These are phyloP conservation scores for Psilopsiagon aurifrons DNA, from an alignment of 2,113 vertebrate species.

Conservation along the genomic window DNA sequence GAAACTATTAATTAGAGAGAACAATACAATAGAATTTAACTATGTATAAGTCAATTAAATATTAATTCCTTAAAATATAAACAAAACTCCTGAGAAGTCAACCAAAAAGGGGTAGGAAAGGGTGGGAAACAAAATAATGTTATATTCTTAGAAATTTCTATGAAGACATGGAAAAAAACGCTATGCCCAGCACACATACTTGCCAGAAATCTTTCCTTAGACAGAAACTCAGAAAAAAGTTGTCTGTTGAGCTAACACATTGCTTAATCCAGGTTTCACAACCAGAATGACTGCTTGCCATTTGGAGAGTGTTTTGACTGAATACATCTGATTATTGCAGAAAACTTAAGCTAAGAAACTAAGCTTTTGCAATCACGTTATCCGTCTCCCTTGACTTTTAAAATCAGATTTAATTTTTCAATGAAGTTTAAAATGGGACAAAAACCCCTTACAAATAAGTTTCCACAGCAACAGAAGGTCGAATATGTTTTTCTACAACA, in stretches of 20 bases:
- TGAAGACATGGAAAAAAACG: constrained; percentile 34
- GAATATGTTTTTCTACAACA: background rate
- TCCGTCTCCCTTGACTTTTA: background rate
- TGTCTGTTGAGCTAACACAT: background rate
- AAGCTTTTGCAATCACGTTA: background rate
- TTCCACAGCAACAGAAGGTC: background rate
- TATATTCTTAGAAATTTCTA: background rate
- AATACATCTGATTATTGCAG: background rate
- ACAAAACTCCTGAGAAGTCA: background rate
- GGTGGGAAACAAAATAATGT: background rate
- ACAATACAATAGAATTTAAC: background rate
- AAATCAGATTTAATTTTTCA: background rate
- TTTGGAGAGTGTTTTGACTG: constrained; percentile 6
- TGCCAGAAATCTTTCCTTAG: background rate
- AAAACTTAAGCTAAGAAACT: background rate
- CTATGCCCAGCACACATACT: background rate
- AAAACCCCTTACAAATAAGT: background rate
- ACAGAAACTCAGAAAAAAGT: background rate
- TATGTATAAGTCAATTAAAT: background rate
- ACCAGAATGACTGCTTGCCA: background rate
- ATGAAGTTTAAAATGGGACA: background rate
- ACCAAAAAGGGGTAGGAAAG: background rate
- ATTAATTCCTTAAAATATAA: background rate
- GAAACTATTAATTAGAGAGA: background rate
- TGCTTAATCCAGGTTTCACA: constrained; percentile 41